Conservation (phyloP, 2,797 vertebrate species). For the Gymnoscopelus microlampas region DNA sequence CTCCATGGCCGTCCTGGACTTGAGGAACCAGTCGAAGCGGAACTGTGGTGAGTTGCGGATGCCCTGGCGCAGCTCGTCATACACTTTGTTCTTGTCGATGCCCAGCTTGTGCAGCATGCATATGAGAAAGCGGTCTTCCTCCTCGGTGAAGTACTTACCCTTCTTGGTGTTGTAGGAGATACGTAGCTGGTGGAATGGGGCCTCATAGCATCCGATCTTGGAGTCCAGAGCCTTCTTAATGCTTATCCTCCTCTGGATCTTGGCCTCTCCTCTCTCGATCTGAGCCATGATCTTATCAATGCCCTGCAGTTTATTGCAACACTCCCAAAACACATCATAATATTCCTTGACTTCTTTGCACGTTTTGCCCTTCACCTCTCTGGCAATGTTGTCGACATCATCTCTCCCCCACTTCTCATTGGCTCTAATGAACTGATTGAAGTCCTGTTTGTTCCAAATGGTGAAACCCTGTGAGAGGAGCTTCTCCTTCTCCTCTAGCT, state of each 20-base stretch:
- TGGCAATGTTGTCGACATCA: slow-evolving; percentile 98
- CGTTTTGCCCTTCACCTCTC: slow-evolving; percentile 97
- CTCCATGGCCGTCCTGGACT: slow-evolving; percentile 98
- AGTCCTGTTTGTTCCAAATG: slow-evolving; percentile 99
- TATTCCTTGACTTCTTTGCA: slow-evolving; percentile 99
- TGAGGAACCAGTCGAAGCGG: slow-evolving; percentile 99
- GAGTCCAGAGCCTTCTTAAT: slow-evolving; percentile 98
- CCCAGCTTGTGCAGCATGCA: slow-evolving; percentile 99
- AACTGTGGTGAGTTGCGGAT: slow-evolving; percentile 98
- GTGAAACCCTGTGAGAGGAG: slow-evolving; percentile 98
- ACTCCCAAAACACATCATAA: slow-evolving; percentile 98
- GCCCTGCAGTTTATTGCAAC: slow-evolving; percentile 97
- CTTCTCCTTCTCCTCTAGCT: slow-evolving; percentile 97
- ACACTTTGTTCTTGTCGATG: slow-evolving; percentile 98
- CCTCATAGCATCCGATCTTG: slow-evolving; percentile 99
- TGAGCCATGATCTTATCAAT: slow-evolving; percentile 99
- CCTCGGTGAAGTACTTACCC: slow-evolving; percentile 98
- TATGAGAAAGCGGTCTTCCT: slow-evolving; percentile 98
- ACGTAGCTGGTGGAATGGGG: slow-evolving; percentile 96
- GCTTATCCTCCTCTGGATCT: slow-evolving; percentile 97
- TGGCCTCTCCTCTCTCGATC: slow-evolving; percentile 97
- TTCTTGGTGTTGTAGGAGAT: slow-evolving; percentile 99
- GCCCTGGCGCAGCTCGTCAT: slow-evolving; percentile 96
- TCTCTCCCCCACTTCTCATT: slow-evolving; percentile 99
- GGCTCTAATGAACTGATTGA: slow-evolving; percentile 99